Evolutionary conservation across 2,113 vertebrate genomes (phyloP), one percentile per base, ranked within the genome.

Genomic region (Isichthys henryi): DNA sequence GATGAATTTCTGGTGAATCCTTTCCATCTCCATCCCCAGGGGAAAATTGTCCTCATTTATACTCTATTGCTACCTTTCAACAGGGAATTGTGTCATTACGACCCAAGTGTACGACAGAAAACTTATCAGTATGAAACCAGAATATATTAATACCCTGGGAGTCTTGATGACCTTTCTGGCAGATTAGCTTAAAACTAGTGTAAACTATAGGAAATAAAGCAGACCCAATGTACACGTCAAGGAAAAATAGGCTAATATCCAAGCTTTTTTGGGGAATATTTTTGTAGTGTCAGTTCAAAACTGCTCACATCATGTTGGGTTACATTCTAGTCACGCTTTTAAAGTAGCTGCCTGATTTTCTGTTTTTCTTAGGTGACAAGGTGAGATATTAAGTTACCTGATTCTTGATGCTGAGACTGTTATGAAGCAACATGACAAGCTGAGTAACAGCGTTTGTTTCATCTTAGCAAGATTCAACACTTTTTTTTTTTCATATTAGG

Each of bases 61-160:
- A n/a, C 49, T 31, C n/a, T 23, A 86, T 86, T 1, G 4, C 49
- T 50, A 27, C 45, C 31, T 58, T 27, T 58, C 86, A 39, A 31
- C 50, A 45, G 35, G 21, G 86, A 58, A 58, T 49, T 27, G 50
- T 56, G 86, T 58, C 86, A 58, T 35, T 87, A 45, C 53, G 35
- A 53, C 52, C 86, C 86, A 27, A 58, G 53, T 58, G 39, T 58
- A 52, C 11, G 35, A 7, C 86, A 35, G 86, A 35, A 50, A 35
- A 56, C 8, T 50, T 87, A 50, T 27, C 35, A 87, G 31, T 39
- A 31, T 87, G 50, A 13, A 58, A 17, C 27, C 86, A 39, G 86
- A 87, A 87, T 87, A 87, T 19, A 58, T 87, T 87, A 87, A 87
- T n/a, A 23, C 86, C 50, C 86, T 45, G 53, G 52, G 53, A 58